Conservation (phyloP, 1,140 invertebrate species). For the Cephus cinctus region DNA sequence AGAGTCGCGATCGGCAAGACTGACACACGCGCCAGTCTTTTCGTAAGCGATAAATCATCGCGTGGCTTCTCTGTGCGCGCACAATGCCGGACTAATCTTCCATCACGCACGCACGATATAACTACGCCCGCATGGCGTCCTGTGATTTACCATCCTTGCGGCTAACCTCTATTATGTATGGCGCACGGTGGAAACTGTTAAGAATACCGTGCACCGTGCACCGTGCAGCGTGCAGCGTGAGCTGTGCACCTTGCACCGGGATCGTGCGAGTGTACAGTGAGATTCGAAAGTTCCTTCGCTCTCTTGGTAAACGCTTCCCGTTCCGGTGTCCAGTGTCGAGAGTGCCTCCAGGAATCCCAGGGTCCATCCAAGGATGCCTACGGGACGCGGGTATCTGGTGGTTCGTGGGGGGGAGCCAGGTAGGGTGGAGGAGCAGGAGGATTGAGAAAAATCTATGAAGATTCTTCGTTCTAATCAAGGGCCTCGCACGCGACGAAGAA, state of each 20-base stretch:
- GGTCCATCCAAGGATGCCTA: too few species aligned
- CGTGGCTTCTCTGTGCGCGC: constrained; percentile 47
- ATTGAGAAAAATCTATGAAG: too few species aligned
- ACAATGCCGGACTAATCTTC: constrained; percentile 55
- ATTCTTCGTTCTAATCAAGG: constrained; percentile 20
- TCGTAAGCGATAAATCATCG: constrained; percentile 52
- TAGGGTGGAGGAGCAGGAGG: too few species aligned
- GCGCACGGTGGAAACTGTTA: constrained; percentile 50
- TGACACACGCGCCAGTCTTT: constrained; percentile 30
- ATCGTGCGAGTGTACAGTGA: constrained; percentile 16
- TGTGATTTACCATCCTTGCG: constrained; percentile 55
- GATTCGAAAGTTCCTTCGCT: constrained; percentile 2
- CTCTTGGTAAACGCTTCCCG: neutral
- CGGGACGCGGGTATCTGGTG: too few species aligned
- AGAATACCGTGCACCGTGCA: constrained; percentile 50
- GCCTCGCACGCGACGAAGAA: constrained; percentile 33
- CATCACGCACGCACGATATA: constrained; percentile 54
- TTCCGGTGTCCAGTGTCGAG: too few species aligned
- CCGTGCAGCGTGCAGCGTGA: too few species aligned
- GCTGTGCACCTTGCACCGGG: too few species aligned
- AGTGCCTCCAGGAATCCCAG: too few species aligned
- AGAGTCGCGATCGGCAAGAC: constrained; percentile 24
- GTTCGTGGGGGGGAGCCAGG: too few species aligned
- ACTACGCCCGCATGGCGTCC: constrained; percentile 55
- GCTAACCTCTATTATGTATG: constrained; percentile 56